phyloP scores from a whole-genome alignment of 2,888 invertebrate genomes.

The Pterobdella sp. region DNA sequence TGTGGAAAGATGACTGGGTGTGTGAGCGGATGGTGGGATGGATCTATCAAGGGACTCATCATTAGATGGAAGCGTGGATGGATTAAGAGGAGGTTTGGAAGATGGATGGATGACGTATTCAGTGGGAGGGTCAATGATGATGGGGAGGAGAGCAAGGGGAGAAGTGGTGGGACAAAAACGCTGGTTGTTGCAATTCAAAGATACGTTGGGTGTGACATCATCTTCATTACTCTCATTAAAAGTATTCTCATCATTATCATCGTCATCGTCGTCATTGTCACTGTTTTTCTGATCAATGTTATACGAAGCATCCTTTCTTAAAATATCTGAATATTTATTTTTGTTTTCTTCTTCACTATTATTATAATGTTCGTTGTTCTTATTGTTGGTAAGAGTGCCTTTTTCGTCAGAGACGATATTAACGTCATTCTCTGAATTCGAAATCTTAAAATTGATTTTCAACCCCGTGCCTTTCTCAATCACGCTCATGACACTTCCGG shows the following conservation, averaged over 20 bases:
- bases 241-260: background rate
- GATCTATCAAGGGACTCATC: no score
- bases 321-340: background rate
- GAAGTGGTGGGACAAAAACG: background rate
- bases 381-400: background rate
- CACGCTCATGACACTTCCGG: no score
- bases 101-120: background rate
- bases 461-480: no score
- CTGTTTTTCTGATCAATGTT: background rate
- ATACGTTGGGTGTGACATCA: background rate
- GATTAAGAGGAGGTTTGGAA: no score
- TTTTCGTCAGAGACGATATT: background rate
- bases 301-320: background rate
- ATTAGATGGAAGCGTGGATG: no score
- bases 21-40: background rate
- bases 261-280: background rate
- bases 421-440: no score
- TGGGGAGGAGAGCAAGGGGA: background rate
- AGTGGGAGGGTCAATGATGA: background rate
- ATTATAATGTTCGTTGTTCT: no score
- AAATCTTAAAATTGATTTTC: no score
- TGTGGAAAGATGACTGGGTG: background rate
- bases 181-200: background rate
- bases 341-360: background rate
- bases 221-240: background rate